Percentiles rank a stretch among this genome's conserved stretches.
phyloP scores from a whole-genome alignment of 2,797 vertebrate genomes.

The Mus minutoides region DNA sequence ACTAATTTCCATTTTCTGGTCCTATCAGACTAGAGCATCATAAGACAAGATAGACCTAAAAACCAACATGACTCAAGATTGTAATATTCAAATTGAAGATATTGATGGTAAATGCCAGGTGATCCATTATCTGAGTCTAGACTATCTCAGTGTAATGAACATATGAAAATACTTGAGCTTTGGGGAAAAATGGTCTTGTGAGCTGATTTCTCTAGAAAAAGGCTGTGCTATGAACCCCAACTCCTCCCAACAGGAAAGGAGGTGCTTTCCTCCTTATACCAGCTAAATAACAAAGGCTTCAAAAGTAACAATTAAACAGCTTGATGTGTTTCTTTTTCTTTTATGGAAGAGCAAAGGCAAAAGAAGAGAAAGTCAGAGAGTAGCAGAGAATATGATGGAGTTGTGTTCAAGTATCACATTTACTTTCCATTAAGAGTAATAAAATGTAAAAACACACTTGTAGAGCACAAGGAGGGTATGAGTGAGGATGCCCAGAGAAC shows the following conservation, averaged over 20 bases:
- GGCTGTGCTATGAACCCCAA: not conserved
- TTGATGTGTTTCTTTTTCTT: not conserved
- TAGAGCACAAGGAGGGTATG: not conserved
- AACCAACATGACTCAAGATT: not conserved
- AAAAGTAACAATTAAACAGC: not conserved
- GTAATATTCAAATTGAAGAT: constrained; percentile 12
- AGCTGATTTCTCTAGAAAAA: not conserved
- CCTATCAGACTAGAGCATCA: not conserved
- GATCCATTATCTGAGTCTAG: not conserved
- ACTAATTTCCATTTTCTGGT: not conserved
- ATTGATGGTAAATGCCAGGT: not conserved
- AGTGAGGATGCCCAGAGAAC: not conserved
- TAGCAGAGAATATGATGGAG: not conserved
- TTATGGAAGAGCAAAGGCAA: not conserved
- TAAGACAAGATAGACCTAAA: not conserved
- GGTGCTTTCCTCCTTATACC: not conserved
- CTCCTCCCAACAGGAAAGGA: not conserved
- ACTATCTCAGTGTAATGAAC: not conserved
- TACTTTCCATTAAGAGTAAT: not conserved
- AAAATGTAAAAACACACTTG: not conserved
- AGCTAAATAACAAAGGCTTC: not conserved
- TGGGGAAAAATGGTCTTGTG: not conserved
- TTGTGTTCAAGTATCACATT: not conserved
- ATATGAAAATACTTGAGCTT: not conserved
- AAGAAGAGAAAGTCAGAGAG: not conserved